Conservation (phyloP, 30 jellyfish, hydroid and myxozoan species). For the Hydractinia echinata region DNA sequence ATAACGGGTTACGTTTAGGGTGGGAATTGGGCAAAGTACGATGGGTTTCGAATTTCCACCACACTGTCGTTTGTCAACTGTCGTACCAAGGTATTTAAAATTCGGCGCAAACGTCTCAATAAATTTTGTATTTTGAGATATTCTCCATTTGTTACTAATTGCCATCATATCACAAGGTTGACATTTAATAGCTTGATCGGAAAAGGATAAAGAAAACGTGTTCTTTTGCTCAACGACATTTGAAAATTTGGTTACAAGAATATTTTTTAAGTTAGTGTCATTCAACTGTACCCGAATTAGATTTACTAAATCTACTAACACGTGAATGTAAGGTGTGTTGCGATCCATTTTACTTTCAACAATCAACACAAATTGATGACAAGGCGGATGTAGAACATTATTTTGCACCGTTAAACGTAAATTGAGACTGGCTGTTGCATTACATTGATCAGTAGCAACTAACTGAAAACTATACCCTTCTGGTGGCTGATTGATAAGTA, state of each 20-base stretch:
- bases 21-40: neutral
- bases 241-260: neutral
- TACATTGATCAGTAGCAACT: conserved; percentile 19
- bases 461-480: conserved; percentile 17
- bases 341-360: conserved; percentile 16
- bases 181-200: conserved; percentile 1
- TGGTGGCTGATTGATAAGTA: conserved; percentile 17
- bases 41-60: conserved; percentile 11
- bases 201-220: neutral
- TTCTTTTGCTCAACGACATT: neutral
- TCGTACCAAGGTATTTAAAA: conserved; percentile 12
- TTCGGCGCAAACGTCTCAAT: neutral
- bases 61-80: conserved; percentile 6
- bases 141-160: neutral
- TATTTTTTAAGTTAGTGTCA: conserved; percentile 3
- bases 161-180: neutral
- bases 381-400: neutral
- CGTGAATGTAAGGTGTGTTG: conserved; percentile 22
- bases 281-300: neutral
- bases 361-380: conserved; percentile 2
- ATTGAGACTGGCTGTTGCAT: conserved; percentile 14
- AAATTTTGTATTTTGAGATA: neutral
- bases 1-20: neutral
- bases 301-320: conserved; percentile 9
- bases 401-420: neutral